phyloP scores from a whole-genome alignment of 2,797 vertebrate species.

The Sebastes vulpes region DNA sequence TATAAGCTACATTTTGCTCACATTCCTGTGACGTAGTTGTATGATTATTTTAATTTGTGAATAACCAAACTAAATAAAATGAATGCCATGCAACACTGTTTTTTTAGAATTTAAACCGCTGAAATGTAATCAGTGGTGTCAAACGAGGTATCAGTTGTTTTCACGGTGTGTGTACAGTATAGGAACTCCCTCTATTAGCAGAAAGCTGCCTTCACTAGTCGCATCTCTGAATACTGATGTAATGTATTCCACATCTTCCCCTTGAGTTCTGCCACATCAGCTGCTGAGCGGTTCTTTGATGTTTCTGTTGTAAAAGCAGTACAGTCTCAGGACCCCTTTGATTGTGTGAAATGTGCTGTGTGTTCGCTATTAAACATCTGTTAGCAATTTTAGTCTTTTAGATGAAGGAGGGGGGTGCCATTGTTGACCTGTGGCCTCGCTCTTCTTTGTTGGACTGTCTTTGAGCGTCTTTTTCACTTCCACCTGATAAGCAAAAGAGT shows the following conservation, averaged over 20 bases:
- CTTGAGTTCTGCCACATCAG: conserved; percentile 80
- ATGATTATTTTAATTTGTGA: neutral
- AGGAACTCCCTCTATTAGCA: conserved; percentile 43
- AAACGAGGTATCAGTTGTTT: conserved; percentile 31
- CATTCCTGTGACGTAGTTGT: neutral
- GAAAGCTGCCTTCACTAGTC: conserved; percentile 42
- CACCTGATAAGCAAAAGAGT: conserved; percentile 19
- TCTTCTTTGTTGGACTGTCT: conserved; percentile 25
- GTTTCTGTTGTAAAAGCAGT: conserved; percentile 75
- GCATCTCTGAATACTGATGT: conserved; percentile 74
- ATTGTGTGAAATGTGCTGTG: conserved; percentile 77
- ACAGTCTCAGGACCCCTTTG: conserved; percentile 76
- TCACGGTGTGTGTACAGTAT: conserved; percentile 13
- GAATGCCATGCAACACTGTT: neutral
- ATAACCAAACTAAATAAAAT: neutral
- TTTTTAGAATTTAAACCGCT: neutral
- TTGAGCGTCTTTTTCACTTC: conserved; percentile 24
- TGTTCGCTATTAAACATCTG: conserved; percentile 77
- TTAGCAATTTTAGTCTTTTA: conserved; percentile 64
- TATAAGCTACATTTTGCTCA: neutral
- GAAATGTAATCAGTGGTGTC: conserved; percentile 9
- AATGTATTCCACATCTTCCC: conserved; percentile 73
- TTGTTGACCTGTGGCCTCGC: conserved; percentile 54
- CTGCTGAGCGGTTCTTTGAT: conserved; percentile 77
- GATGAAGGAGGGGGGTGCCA: conserved; percentile 36